Evolutionary conservation across 2,888 invertebrate species (phyloP).

Genomic region (Drosophila aldrichi): DNA sequence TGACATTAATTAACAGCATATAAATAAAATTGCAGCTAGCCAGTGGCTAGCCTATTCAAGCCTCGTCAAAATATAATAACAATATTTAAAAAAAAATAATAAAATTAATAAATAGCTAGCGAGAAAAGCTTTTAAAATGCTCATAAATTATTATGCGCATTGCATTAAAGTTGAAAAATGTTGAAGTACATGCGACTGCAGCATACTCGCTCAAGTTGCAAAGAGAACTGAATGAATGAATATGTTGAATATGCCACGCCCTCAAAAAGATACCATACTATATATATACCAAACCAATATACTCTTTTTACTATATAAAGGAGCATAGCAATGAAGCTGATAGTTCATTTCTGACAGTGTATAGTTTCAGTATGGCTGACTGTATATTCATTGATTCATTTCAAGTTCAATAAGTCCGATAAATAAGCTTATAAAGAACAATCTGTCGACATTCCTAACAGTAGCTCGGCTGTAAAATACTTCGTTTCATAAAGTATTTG

Average conservation of each 20-base stretch:
- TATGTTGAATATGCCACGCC: not conserved
- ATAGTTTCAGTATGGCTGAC: no score
- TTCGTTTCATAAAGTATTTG: no score
- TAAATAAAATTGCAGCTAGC: conserved; percentile 57
- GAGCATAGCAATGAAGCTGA: no score
- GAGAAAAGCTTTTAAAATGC: conserved; percentile 1
- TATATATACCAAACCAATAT: not conserved
- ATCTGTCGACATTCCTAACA: no score
- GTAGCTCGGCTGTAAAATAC: no score
- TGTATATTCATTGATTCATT: no score
- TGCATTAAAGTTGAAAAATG: not conserved
- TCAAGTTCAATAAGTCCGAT: no score
- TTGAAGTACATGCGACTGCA: not conserved
- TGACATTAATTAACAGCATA: conserved; percentile 78
- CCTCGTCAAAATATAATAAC: conserved; percentile 3
- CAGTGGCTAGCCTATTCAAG: conserved; percentile 20
- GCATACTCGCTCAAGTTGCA: not conserved
- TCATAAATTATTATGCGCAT: conserved; percentile 40
- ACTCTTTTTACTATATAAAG: no score
- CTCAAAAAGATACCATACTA: no score
- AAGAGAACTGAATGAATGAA: not conserved
- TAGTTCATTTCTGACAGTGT: no score
- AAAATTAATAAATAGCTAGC: conserved; percentile 13
- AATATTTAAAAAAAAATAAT: not conserved
- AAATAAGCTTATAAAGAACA: no score